These are phyloP conservation scores for Cyanoramphus novaezelandiae DNA, from an alignment of 2,113 vertebrate genomes.

Conservation along the genomic window DNA sequence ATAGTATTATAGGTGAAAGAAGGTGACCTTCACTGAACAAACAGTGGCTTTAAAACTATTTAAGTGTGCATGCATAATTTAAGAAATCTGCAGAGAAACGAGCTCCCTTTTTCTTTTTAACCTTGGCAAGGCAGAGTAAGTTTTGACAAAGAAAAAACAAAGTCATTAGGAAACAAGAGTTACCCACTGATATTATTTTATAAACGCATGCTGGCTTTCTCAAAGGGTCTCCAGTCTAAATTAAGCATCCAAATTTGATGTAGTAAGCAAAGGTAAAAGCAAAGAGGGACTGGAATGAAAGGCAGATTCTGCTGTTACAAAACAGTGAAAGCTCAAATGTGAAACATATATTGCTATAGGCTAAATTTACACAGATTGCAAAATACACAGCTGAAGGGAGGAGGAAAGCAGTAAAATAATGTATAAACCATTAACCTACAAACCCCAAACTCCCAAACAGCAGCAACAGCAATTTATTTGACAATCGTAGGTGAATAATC, in stretches of 20 bases:
- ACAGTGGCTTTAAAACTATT: neutral
- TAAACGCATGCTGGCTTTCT: neutral
- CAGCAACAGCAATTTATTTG: constrained; percentile 27
- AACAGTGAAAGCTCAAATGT: neutral
- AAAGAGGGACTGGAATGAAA: neutral
- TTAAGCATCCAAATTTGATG: neutral
- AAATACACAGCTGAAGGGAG: neutral
- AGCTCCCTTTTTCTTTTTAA: neutral
- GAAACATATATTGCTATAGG: constrained; percentile 9
- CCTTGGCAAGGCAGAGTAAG: neutral
- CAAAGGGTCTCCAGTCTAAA: neutral
- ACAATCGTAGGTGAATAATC: neutral
- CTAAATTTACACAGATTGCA: neutral
- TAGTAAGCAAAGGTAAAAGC: neutral
- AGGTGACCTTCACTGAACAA: constrained; percentile 58
- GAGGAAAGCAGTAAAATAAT: neutral
- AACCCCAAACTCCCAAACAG: neutral
- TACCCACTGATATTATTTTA: neutral
- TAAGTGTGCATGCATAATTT: neutral
- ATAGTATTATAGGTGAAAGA: constrained; percentile 19
- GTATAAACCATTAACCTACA: constrained; percentile 29
- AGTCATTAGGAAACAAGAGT: neutral
- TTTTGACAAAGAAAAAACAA: neutral
- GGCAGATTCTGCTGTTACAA: neutral
- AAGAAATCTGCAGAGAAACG: neutral